These are phyloP conservation scores for Cydia amplana DNA, from an alignment of 1,140 invertebrate genomes.

Conservation along the genomic window DNA sequence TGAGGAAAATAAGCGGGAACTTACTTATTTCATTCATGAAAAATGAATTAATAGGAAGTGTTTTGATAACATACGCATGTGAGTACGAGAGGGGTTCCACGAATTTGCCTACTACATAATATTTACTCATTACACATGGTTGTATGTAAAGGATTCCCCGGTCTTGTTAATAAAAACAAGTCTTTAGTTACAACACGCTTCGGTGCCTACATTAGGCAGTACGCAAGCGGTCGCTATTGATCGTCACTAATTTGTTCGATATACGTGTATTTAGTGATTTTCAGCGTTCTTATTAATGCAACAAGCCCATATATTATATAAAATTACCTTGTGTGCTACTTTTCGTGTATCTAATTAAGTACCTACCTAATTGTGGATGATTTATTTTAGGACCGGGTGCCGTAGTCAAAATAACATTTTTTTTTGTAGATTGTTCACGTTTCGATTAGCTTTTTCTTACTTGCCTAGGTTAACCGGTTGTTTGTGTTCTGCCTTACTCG, in stretches of 20 bases:
- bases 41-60: constrained; percentile 3
- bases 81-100: neutral
- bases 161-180: neutral
- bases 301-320: no score
- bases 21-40: constrained; percentile 14
- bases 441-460: neutral
- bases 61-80: neutral
- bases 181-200: neutral
- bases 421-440: neutral
- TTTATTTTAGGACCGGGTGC: no score
- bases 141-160: constrained; percentile 10
- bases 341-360: no score
- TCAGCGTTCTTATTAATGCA: no score
- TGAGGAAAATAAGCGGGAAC: constrained; percentile 7
- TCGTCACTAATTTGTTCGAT: no score
- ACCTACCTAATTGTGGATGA: no score
- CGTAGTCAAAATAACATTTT: no score
- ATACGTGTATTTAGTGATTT: no score
- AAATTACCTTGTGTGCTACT: no score
- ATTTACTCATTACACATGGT: neutral
- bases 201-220: neutral
- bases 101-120: constrained; percentile 14
- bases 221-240: no score
- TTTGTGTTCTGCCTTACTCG: no score
- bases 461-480: no score